phyloP scores from a whole-genome alignment of 1,140 invertebrate species.

The Heliconius eleuchia region DNA sequence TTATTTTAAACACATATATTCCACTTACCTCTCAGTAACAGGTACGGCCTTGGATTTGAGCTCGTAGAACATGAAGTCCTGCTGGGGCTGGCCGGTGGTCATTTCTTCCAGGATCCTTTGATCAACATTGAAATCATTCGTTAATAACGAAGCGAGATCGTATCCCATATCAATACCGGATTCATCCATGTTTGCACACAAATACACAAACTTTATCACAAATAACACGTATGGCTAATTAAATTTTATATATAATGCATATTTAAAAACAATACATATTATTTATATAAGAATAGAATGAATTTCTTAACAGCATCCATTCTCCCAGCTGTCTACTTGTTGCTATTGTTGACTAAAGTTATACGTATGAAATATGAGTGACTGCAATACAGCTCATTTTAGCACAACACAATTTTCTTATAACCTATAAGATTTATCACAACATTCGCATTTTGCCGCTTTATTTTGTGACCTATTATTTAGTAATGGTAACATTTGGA shows the following conservation, averaged over 20 bases:
- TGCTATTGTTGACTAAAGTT: constrained; percentile 74
- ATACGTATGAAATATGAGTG: constrained; percentile 60
- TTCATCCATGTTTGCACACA: constrained; percentile 82
- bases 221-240: constrained; percentile 47
- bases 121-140: constrained; percentile 81
- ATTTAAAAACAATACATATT: constrained; percentile 60
- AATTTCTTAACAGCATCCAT: constrained; percentile 70
- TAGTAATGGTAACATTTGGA: constrained; percentile 29
- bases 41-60: constrained; percentile 85
- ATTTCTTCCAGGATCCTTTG: constrained; percentile 82
- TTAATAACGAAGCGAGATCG: constrained; percentile 84
- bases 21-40: constrained; percentile 84
- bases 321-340: constrained; percentile 77
- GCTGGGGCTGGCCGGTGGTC: constrained; percentile 77
- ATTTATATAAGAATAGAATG: constrained; percentile 56
- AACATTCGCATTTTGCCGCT: constrained; percentile 13
- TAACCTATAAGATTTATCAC: not conserved
- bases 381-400: constrained; percentile 57
- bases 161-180: constrained; percentile 88
- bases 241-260: constrained; percentile 53
- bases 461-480: constrained; percentile 18
- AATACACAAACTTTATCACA: constrained; percentile 72
- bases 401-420: constrained; percentile 27
- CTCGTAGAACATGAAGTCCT: constrained; percentile 87
- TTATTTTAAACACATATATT: not conserved